Conservation (phyloP, 2,797 vertebrate genomes). For the Falco naumanni region DNA sequence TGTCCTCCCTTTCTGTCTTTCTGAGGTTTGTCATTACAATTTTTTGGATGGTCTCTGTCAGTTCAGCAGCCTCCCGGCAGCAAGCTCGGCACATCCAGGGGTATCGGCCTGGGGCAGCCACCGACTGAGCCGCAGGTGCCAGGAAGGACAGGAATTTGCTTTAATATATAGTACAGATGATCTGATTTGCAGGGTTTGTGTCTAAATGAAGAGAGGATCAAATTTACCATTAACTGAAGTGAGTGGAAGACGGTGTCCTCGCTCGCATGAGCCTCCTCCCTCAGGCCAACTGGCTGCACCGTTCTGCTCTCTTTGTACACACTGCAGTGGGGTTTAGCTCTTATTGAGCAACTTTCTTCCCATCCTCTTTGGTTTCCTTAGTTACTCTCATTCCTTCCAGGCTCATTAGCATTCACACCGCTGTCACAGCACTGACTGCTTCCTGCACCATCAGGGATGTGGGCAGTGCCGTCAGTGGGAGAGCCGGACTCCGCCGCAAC, state of each 20-base stretch:
- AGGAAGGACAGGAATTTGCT: neutral
- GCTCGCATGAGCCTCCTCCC: fast-evolving
- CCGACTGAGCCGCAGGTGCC: fast-evolving
- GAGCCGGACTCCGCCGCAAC: neutral
- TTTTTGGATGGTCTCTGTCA: fast-evolving
- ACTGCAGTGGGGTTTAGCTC: neutral
- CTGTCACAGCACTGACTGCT: neutral
- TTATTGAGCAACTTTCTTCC: neutral
- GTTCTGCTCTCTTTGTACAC: neutral
- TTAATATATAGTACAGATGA: no score
- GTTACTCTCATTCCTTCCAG: neutral
- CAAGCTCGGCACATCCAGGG: fast-evolving
- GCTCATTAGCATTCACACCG: neutral
- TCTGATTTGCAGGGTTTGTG: neutral
- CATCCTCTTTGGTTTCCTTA: neutral
- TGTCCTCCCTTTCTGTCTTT: neutral
- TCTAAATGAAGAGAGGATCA: neutral
- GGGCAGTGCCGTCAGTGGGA: fast-evolving
- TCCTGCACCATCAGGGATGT: neutral
- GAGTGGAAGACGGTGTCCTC: neutral
- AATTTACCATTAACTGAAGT: neutral
- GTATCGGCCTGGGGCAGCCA: neutral
- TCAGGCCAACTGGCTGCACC: fast-evolving
- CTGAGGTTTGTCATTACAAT: neutral
- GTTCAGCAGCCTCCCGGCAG: neutral